Base-by-base conservation (phyloP, 2,888 invertebrate species). In the Drosophila atripex region DNA sequence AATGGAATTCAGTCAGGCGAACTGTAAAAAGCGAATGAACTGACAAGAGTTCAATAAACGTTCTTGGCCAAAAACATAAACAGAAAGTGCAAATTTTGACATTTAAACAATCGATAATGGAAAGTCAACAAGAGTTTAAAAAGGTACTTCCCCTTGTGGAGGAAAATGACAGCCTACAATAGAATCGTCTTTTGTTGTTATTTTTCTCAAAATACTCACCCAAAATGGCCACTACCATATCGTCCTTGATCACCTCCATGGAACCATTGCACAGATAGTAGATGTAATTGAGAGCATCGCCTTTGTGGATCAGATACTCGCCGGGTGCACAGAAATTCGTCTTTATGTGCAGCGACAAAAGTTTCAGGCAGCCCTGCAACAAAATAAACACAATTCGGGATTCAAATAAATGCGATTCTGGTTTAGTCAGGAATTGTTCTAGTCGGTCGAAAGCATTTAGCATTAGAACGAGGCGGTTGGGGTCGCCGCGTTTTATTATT, bases 191-290 rank as follows among this genome's bases (percentile, higher is more conserved):
- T 14, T 11, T 38, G 14, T n/a, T 23, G 1, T 3, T 18, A 16
- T n/a, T 9, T 14, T 39, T 16, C 8, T 39, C 2, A 7, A 1
- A 14, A 14, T 14, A 92, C 94, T 94, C 92, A 98, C 98, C 98
- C 77, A 98, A 93, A 87, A 99, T 98, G 64, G 98, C 98, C 18
- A 98, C 98, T 55, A 98, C 98, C 97, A 98, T 98, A 74, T 96
- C 96, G 88, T 97, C 96, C 91, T 98, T 98, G 88, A 98, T 96
- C 46, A 98, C 98, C 92, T 98, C 98, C 98, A 98, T 98, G 28
- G 98, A 98, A 6, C 98, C 98, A 90, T 98, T 98, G 93, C 97
- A 98, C 76, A 98, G 95, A 92, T 98, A 98, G 92, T 98, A 98
- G 86, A 98, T 97, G 90, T 97, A 97, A 70, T 96, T 96, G 28